These are phyloP conservation scores for Anthopleura sola DNA, from an alignment of 64 coral and sea anemone genomes.

Conservation along the genomic window DNA sequence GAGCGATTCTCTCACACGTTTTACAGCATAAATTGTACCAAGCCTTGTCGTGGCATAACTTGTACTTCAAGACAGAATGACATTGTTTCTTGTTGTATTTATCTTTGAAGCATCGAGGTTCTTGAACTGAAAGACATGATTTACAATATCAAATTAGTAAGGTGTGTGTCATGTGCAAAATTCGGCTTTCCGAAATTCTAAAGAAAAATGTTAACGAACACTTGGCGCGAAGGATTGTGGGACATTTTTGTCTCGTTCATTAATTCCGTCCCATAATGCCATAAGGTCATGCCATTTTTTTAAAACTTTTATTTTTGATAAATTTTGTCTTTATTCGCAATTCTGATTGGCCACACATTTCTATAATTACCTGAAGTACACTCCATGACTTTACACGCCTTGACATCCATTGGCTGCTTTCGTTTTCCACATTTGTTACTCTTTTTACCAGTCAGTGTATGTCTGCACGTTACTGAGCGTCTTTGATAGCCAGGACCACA, in stretches of 20 bases:
- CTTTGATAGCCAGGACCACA: slow-evolving; percentile 46
- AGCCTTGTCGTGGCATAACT: slow-evolving; percentile 35
- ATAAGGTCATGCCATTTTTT: too few relatives aligned
- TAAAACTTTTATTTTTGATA: too few relatives aligned
- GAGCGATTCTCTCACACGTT: slow-evolving; percentile 35
- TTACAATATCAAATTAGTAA: neutral
- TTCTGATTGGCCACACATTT: too few relatives aligned
- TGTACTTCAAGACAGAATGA: slow-evolving; percentile 19
- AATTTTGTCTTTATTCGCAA: too few relatives aligned
- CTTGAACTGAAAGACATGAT: neutral
- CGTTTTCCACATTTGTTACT: slow-evolving; percentile 6
- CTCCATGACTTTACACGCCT: slow-evolving; percentile 23
- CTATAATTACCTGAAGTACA: slow-evolving; percentile 11
- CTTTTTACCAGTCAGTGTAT: slow-evolving; percentile 14
- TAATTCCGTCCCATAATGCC: too few relatives aligned
- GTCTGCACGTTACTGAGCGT: slow-evolving; percentile 23
- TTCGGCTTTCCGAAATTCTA: too few relatives aligned
- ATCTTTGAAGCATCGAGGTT: slow-evolving; percentile 6
- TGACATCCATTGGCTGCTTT: neutral
- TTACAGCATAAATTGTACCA: slow-evolving; percentile 46
- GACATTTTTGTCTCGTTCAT: too few relatives aligned
- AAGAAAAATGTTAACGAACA: too few relatives aligned
- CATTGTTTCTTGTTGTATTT: slow-evolving; percentile 40
- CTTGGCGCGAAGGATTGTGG: too few relatives aligned
- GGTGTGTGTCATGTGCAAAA: too few relatives aligned